Evolutionary conservation across 2,113 vertebrate species (phyloP).

Genomic region (Crotalus horridus): DNA sequence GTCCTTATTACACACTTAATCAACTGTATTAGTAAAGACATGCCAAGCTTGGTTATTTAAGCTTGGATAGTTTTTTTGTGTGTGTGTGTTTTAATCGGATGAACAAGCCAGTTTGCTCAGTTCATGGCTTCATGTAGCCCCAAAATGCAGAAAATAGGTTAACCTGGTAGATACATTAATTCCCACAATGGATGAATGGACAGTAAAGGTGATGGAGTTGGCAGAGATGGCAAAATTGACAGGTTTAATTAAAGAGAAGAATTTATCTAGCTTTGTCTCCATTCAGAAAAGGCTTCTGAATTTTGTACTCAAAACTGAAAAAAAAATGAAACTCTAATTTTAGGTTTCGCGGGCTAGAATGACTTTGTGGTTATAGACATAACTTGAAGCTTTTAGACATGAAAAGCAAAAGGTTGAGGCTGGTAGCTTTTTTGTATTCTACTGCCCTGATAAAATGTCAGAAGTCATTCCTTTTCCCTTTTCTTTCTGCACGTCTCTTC

Average conservation of each 20-base stretch:
- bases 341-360: neutral
- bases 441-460: neutral
- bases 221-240: neutral
- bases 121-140: neutral
- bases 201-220: neutral
- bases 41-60: neutral
- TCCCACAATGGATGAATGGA: neutral
- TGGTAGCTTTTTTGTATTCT: neutral
- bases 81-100: neutral
- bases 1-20: neutral
- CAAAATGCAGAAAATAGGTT: neutral
- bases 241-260: neutral
- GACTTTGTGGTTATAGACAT: neutral
- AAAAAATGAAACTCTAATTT: neutral
- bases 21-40: neutral
- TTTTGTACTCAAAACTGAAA: neutral
- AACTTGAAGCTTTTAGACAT: neutral
- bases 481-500: too few species aligned
- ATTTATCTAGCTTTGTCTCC: neutral
- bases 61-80: neutral
- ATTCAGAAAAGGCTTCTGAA: neutral
- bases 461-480: too few species aligned
- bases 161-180: neutral
- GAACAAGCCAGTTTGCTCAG: neutral
- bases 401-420: neutral